These are phyloP conservation scores for Hydropsyche tenuis DNA, from an alignment of 1,140 invertebrate genomes.

Conservation along the genomic window DNA sequence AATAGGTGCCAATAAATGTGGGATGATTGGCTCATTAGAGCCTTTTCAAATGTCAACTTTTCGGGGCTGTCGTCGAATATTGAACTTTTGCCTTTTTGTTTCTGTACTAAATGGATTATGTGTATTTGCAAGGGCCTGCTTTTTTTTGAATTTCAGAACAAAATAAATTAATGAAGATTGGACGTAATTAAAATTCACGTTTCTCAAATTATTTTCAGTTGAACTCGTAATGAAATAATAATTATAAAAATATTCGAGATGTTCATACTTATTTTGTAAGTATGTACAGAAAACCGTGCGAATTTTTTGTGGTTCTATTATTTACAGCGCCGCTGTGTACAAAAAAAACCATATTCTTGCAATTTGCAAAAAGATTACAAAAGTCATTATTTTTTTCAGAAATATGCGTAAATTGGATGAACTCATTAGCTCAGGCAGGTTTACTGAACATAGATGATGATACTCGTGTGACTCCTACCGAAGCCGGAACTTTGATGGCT, in stretches of 20 bases:
- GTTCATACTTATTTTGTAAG: too few relatives aligned
- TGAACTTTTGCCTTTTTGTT: too few relatives aligned
- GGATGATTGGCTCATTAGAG: constrained; percentile 1
- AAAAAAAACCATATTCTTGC: background rate
- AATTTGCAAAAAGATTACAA: background rate
- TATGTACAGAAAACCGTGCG: background rate
- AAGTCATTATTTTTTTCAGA: constrained; percentile 55
- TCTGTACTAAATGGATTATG: too few relatives aligned
- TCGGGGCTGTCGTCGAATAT: background rate
- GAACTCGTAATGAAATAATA: background rate
- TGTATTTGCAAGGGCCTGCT: too few relatives aligned
- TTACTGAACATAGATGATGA: constrained; percentile 67
- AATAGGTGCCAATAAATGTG: background rate
- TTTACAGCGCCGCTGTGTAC: background rate
- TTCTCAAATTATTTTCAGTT: background rate
- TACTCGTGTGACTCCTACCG: constrained; percentile 65
- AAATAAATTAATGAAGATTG: too few relatives aligned
- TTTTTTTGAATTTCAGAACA: too few relatives aligned
- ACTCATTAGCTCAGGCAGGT: constrained; percentile 63
- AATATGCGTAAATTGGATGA: constrained; percentile 68
- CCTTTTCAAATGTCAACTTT: background rate
- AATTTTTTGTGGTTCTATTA: background rate
- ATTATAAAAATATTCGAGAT: background rate
- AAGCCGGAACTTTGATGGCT: constrained; percentile 70
- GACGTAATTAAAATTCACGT: too few relatives aligned